A percentile compares a stretch with the other conserved stretches of the same genome.
Conservation (phyloP, 2,113 vertebrate species). For the Aviceda subcristata region DNA sequence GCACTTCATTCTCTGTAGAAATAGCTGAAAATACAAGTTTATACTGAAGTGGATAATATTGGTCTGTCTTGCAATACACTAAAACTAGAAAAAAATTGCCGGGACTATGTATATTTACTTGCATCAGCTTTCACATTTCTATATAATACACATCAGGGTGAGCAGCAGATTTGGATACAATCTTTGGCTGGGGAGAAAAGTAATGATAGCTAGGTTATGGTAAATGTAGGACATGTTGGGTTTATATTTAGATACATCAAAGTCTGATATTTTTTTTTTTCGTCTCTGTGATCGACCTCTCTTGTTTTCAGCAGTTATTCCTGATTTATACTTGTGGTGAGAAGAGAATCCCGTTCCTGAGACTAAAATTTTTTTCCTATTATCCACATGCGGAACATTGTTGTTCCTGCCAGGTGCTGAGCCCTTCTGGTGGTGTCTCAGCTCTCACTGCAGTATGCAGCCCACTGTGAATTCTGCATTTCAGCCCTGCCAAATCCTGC, state of each 20-base stretch:
- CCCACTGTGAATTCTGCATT: not conserved
- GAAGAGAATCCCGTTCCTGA: not conserved
- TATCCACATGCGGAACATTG: not conserved
- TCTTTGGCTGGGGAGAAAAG: not conserved
- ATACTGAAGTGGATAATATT: slow-evolving; percentile 49
- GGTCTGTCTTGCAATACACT: slow-evolving; percentile 31
- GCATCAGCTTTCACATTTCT: not conserved
- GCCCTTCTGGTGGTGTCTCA: not conserved
- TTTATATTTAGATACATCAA: not conserved
- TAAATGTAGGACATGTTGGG: not conserved
- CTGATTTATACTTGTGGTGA: not conserved
- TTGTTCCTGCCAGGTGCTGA: not conserved
- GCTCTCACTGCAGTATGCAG: not conserved
- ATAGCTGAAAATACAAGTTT: slow-evolving; percentile 66
- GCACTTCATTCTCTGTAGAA: slow-evolving; percentile 39
- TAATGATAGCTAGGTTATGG: not conserved
- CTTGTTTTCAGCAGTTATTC: not conserved
- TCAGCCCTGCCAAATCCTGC: not conserved
- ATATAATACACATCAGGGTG: not conserved
- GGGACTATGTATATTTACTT: not conserved
- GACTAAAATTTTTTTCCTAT: not conserved
- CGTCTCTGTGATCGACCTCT: not conserved
- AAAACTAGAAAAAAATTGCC: slow-evolving; percentile 62
- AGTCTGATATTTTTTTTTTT: not conserved
- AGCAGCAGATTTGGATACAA: not conserved